A percentile compares a stretch with the other conserved stretches of the same genome.
These are phyloP conservation scores for Platypus cylindrus DNA, from an alignment of 2,888 invertebrate genomes.

Conservation along the genomic window DNA sequence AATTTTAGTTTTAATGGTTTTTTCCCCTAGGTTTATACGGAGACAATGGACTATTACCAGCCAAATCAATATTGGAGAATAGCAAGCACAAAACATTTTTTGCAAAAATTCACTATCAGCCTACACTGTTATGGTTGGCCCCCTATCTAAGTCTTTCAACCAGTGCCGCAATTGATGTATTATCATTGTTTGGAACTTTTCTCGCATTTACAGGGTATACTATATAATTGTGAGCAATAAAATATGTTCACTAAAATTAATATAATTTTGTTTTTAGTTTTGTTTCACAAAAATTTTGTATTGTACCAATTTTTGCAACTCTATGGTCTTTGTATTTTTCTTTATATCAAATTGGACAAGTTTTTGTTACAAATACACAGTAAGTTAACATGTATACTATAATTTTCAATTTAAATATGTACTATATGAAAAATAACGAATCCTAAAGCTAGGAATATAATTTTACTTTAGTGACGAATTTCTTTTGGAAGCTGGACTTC, in stretches of 20 bases:
- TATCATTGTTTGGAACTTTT: constrained; percentile 48
- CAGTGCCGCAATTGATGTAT: constrained; percentile 53
- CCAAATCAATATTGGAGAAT: constrained; percentile 35
- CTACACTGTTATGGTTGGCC: constrained; percentile 53
- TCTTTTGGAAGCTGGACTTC: constrained; percentile 59
- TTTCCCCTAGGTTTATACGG: constrained; percentile 68
- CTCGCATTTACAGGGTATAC: constrained; percentile 58
- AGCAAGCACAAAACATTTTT: constrained; percentile 37
- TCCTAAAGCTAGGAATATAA: too few species aligned
- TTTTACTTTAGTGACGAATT: constrained; percentile 49
- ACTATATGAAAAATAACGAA: too few species aligned
- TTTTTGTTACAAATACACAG: constrained; percentile 64
- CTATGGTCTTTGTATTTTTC: constrained; percentile 62
- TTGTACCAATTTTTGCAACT: constrained; percentile 45
- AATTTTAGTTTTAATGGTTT: neutral
- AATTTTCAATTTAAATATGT: too few species aligned
- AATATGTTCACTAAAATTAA: constrained; percentile 4
- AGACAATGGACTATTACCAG: constrained; percentile 60
- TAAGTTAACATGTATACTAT: too few species aligned
- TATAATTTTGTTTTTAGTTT: constrained; percentile 34
- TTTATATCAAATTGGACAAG: constrained; percentile 62
- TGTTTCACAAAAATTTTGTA: constrained; percentile 46
- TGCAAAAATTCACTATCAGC: constrained; percentile 47
- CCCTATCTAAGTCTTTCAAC: constrained; percentile 51
- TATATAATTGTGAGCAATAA: constrained; percentile 14